Conservation (phyloP, 2,113 vertebrate species). For the Pleuronectes platessa region DNA sequence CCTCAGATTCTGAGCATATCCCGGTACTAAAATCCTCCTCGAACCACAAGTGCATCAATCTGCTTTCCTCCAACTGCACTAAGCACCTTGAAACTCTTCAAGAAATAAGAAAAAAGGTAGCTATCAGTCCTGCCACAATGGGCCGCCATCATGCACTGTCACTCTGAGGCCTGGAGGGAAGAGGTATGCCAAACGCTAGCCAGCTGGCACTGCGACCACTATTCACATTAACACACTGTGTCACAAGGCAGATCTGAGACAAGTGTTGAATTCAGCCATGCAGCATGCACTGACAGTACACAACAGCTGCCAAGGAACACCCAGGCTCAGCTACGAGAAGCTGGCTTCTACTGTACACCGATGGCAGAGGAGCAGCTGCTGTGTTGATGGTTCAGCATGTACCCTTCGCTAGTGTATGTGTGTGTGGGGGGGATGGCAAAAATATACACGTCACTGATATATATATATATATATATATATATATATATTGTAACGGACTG, state of each 20-base stretch:
- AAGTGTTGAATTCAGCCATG: constrained; percentile 27
- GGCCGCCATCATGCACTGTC: constrained; percentile 41
- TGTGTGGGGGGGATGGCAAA: constrained; percentile 23
- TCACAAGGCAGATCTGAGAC: constrained; percentile 48
- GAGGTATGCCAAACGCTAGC: constrained; percentile 27
- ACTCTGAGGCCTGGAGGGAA: constrained; percentile 44
- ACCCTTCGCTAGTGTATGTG: constrained; percentile 25
- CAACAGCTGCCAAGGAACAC: constrained; percentile 62
- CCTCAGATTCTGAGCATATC: constrained; percentile 27
- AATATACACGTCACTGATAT: constrained; percentile 36
- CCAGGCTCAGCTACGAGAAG: constrained; percentile 35
- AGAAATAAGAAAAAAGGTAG: constrained; percentile 32
- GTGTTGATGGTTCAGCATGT: constrained; percentile 47
- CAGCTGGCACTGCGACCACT: constrained; percentile 51
- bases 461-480: constrained; percentile 49
- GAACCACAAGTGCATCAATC: constrained; percentile 32
- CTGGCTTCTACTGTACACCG: constrained; percentile 59
- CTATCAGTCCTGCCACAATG: constrained; percentile 43
- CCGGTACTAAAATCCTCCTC: not conserved
- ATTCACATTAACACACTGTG: constrained; percentile 40
- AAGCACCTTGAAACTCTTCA: constrained; percentile 23
- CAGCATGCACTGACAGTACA: constrained; percentile 31
- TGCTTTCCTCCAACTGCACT: constrained; percentile 30
- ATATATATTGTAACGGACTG: no score
- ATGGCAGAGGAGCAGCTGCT: constrained; percentile 60